Evolutionary conservation across 2,113 vertebrate genomes (phyloP), one percentile per base, ranked within the genome.

Genomic region (Sminthopsis crassicaudata): DNA sequence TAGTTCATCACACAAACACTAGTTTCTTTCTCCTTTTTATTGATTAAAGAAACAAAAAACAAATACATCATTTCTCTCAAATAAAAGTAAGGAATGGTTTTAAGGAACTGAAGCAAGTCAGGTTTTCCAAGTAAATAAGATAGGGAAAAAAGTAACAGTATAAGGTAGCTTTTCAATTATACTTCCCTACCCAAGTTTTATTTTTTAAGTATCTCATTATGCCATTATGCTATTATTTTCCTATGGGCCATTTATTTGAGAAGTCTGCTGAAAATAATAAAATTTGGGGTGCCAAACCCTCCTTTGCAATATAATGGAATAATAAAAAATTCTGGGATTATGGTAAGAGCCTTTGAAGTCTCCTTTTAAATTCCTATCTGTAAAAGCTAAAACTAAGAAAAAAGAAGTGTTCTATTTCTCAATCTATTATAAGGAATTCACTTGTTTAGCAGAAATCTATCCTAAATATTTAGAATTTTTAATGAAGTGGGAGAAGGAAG

Each of bases 301-400:
- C 42, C 14, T 90, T 92, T 90, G 53, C 51, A 94, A 93, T 46
- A 57, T 52, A 92, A 89, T 23, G 30, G 1, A 51, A 93, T 30
- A 53, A 92, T 22, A 92, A 93, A 94, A 67, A 67, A 36, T 67
- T 90, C 90, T 94, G 90, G 27, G 91, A 84, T 53, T 46, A 97
- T 91, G 26, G 2, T 93, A 95, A 36, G 36, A 89, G 57, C 90
- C 4, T 22, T 95, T 91, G 46, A 26, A 2, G 22, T 89, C 94
- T 96, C 91, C 95, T 95, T 95, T 97, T 91, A 91, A 55, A 94
- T 93, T n/a, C 67, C n/a, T 76, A 76, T n/a, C n/a, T n/a, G 36
- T 76, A n/a, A 76, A 76, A 76, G 16, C 16, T 76, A n/a, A 76
- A 76, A 76, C 36, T 42, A n/a, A 42, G 36, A 22, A 23, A n/a